A percentile compares a stretch with the other conserved stretches of the same genome.
These are phyloP conservation scores for Hypomecis punctinalis DNA, from an alignment of 2,888 invertebrate genomes.

Conservation along the genomic window DNA sequence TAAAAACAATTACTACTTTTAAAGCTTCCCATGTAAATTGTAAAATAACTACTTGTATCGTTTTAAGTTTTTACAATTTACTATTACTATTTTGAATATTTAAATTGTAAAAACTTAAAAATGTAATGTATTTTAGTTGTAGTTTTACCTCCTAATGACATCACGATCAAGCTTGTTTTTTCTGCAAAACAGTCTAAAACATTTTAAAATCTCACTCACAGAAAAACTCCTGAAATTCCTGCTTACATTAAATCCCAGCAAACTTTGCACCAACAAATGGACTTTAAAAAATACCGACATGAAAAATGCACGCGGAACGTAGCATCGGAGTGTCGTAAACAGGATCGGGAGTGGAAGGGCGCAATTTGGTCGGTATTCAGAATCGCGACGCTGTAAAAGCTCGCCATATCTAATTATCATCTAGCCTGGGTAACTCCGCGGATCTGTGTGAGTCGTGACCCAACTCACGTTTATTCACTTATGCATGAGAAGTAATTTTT, in stretches of 20 bases:
- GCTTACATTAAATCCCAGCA: slow-evolving; percentile 15
- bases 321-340: slow-evolving; percentile 71
- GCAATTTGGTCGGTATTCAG: slow-evolving; percentile 83
- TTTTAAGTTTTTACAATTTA: too few species aligned
- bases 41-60: too few species aligned
- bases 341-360: slow-evolving; percentile 80
- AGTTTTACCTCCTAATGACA: background rate
- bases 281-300: slow-evolving; percentile 21
- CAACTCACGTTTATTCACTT: too few species aligned
- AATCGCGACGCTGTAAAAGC: slow-evolving; percentile 80
- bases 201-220: slow-evolving; percentile 11
- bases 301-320: slow-evolving; percentile 64
- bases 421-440: too few species aligned
- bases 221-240: slow-evolving; percentile 15
- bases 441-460: too few species aligned
- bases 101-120: too few species aligned
- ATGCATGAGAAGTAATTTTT: too few species aligned
- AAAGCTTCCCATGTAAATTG: too few species aligned
- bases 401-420: slow-evolving; percentile 73
- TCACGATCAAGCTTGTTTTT: background rate
- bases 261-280: slow-evolving; percentile 21
- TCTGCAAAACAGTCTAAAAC: slow-evolving; percentile 4
- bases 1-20: too few species aligned
- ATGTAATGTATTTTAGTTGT: background rate
- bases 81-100: too few species aligned